Conservation (phyloP, 2,113 vertebrate genomes). For the Gymnarchus niloticus region DNA sequence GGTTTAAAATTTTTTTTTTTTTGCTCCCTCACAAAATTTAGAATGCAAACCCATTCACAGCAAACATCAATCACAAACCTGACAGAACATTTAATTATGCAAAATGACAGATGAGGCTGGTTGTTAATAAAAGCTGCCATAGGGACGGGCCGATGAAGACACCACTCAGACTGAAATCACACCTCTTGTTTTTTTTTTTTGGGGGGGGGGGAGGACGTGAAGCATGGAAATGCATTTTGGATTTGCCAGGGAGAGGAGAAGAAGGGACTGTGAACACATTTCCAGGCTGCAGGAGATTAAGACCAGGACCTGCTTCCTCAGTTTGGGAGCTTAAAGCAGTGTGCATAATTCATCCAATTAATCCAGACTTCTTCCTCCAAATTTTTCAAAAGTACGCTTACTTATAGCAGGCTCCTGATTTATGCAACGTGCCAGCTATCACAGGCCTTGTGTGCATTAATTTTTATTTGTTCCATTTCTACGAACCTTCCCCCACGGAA, state of each 20-base stretch:
- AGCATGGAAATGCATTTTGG: slow-evolving; percentile 65
- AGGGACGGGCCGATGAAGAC: slow-evolving; percentile 66
- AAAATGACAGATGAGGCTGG: slow-evolving; percentile 64
- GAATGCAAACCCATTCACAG: slow-evolving; percentile 55
- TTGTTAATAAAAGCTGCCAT: slow-evolving; percentile 59
- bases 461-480: slow-evolving; percentile 7
- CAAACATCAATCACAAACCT: slow-evolving; percentile 65
- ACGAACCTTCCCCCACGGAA: not conserved
- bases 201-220: slow-evolving; percentile 26
- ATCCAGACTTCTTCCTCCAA: not conserved
- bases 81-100: slow-evolving; percentile 69
- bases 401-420: not conserved
- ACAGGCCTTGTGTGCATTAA: not conserved
- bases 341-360: slow-evolving; percentile 24
- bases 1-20: slow-evolving; percentile 33
- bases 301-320: slow-evolving; percentile 35
- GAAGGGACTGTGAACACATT: slow-evolving; percentile 47
- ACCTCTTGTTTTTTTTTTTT: slow-evolving; percentile 66
- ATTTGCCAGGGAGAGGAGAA: slow-evolving; percentile 35
- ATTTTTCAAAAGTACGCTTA: slow-evolving; percentile 1
- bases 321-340: not conserved
- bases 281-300: slow-evolving; percentile 38
- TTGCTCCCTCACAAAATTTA: slow-evolving; percentile 25
- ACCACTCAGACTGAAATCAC: slow-evolving; percentile 71
- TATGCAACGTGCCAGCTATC: not conserved